Evolutionary conservation across 2,888 invertebrate genomes (phyloP).

Genomic region (Lasioglossum malachurum): DNA sequence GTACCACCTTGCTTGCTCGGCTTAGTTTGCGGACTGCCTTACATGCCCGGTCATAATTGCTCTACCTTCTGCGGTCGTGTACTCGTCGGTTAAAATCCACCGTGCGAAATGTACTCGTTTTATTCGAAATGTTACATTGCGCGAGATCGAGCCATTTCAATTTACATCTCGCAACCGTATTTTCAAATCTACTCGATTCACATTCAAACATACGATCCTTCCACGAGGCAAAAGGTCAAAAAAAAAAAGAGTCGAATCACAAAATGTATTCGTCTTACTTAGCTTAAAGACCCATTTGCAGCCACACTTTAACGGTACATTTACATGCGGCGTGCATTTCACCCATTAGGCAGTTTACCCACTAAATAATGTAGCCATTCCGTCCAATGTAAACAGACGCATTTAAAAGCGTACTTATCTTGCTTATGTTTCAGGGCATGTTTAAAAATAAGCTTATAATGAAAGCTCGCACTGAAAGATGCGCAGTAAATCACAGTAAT

Average conservation of each 20-base stretch:
- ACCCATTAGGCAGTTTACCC: not conserved
- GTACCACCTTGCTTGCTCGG: not conserved
- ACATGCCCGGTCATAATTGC: slow-evolving; percentile 17
- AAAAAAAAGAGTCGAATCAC: not conserved
- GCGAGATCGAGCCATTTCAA: not conserved
- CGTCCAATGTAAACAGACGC: not conserved
- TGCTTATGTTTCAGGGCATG: not conserved
- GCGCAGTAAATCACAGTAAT: too few species aligned
- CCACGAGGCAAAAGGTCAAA: not conserved
- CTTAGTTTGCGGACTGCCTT: slow-evolving; percentile 8
- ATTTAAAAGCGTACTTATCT: not conserved
- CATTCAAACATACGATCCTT: not conserved
- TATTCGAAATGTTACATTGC: not conserved
- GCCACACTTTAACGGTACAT: not conserved
- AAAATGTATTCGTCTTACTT: not conserved
- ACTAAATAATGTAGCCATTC: not conserved
- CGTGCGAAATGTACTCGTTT: not conserved
- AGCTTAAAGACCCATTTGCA: not conserved
- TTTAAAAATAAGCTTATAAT: not conserved
- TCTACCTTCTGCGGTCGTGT: not conserved
- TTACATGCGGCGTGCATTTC: not conserved
- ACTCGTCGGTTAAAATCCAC: not conserved
- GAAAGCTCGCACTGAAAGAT: not conserved
- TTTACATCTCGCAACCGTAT: not conserved
- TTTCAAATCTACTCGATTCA: not conserved